Evolutionary conservation across 2,888 invertebrate species (phyloP).

Genomic region (Rotaria magnacalcarata): DNA sequence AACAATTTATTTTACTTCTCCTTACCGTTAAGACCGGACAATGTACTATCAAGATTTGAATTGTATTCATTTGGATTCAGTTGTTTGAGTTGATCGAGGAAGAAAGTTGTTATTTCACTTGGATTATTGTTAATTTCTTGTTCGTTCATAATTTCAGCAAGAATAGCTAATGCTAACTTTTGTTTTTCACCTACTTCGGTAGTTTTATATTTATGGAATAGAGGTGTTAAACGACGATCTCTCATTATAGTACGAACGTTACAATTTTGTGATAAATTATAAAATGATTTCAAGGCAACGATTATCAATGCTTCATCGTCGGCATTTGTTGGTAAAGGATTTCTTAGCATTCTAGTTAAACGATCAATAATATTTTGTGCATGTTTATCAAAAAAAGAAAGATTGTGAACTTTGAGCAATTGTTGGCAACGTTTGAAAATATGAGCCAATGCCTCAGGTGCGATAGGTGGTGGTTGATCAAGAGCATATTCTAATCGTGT

Average conservation of each 20-base stretch:
- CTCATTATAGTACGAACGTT: background rate
- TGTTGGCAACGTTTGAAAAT: background rate
- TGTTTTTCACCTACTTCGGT: slow-evolving; percentile 51
- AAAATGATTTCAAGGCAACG: background rate
- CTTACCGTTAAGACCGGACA: background rate
- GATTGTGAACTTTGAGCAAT: background rate
- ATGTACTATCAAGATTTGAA: background rate
- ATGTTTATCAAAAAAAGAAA: background rate
- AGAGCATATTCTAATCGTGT: background rate
- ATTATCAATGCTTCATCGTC: background rate
- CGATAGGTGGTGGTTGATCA: background rate
- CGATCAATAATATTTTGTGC: background rate
- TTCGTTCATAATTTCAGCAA: background rate
- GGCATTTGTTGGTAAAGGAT: background rate
- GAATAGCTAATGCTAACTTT: slow-evolving; percentile 50
- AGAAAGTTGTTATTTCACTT: background rate
- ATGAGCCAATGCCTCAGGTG: background rate
- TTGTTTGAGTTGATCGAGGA: background rate
- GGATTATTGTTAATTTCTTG: background rate
- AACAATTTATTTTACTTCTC: no score
- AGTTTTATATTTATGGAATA: background rate
- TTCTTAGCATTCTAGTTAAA: background rate
- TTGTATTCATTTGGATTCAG: background rate
- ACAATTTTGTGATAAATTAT: background rate
- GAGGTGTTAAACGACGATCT: background rate